These are phyloP conservation scores for Mormyrus proboscirostris DNA, from an alignment of 2,797 vertebrate species.

Conservation along the genomic window DNA sequence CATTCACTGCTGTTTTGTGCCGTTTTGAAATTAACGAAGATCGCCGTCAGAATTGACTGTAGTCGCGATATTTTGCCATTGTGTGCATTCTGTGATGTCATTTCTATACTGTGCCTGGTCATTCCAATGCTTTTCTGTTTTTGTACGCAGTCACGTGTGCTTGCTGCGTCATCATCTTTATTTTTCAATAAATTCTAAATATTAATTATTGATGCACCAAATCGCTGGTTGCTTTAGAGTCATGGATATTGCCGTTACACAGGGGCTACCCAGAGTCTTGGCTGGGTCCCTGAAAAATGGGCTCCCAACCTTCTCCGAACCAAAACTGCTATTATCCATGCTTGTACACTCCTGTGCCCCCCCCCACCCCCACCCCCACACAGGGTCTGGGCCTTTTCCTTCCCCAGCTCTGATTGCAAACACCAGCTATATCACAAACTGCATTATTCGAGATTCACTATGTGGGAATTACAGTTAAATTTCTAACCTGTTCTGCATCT, in stretches of 20 bases:
- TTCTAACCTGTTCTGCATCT: neutral
- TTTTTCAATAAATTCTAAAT: neutral
- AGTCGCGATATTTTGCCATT: neutral
- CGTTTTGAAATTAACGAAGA: neutral
- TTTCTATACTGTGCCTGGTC: neutral
- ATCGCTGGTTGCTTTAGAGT: neutral
- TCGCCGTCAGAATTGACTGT: neutral
- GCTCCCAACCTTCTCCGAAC: neutral
- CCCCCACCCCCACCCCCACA: neutral
- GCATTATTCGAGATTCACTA: neutral
- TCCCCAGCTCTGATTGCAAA: neutral
- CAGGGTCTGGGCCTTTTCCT: neutral
- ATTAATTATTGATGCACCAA: neutral
- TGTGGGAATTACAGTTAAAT: neutral
- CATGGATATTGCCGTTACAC: neutral
- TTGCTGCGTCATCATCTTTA: neutral
- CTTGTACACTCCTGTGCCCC: neutral
- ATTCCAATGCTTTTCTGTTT: neutral
- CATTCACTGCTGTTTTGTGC: neutral
- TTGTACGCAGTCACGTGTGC: neutral
- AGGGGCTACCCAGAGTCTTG: neutral
- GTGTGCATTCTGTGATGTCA: conserved; percentile 6
- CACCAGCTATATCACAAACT: neutral
- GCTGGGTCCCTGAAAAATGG: neutral
- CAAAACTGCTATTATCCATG: neutral